Evolutionary conservation across 2,888 invertebrate species (phyloP), one percentile per base, ranked within the genome.

Genomic region (Oasisia sp.): DNA sequence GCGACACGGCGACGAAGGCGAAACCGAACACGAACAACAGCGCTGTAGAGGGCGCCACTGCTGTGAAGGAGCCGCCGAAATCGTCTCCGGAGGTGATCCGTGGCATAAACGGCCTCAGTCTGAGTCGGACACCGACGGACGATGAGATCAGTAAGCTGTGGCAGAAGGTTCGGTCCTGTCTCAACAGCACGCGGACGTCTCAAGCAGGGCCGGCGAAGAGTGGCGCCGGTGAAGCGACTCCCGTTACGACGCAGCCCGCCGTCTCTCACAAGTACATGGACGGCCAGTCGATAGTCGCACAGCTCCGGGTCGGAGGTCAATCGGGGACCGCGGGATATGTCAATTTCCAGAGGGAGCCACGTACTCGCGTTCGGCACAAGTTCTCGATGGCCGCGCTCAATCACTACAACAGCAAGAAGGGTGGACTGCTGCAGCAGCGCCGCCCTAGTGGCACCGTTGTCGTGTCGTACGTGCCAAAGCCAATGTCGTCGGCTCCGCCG

Each of bases 41-140:
- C 3, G 45, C 91, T 5, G 38, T 27, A 27, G 12, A 50, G n/a
- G 74, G 1, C 32, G 32, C 27, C 27, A 91, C 19, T 9, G 44
- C 89, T 14, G 89, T 4, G 12, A 91, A 32, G 32, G 90, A 92
- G 12, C 4, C 74, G 27, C 74, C n/a, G 27, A 19, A 74, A 27
- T 5, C n/a, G n/a, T n/a, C 74, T 19, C 32, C 89, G 0, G 45
- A 32, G n/a, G 92, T 92, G 5, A 92, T 93, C 32, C 93, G 92
- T 58, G 93, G 93, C 74, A 90, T 50, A 7, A 93, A 93, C 56
- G 93, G 93, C 2, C 45, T 93, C n/a, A 91, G 92, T 12, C 58
- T 96, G 58, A 96, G 96, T 92, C 93, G 95, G 56, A 96, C 96
- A 3, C 96, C 96, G 1, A 96, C 96, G n/a, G 96, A 96, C 92